These are phyloP conservation scores for Lycocorax pyrrhopterus DNA, from an alignment of 2,113 vertebrate species.

Conservation along the genomic window DNA sequence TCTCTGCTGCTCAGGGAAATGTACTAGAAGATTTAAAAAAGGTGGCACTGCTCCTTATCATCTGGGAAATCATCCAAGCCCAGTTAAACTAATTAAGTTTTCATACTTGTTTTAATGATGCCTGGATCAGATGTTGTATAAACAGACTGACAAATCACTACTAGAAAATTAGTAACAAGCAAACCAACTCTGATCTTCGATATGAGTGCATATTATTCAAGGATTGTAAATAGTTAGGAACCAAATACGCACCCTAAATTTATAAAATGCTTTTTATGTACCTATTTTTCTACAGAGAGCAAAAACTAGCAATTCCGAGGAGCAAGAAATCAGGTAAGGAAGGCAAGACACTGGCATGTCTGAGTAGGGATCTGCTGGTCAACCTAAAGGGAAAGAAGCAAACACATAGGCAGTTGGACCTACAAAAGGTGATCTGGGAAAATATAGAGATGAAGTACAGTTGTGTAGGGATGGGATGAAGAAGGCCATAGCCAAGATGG, in stretches of 20 bases:
- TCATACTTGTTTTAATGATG: neutral
- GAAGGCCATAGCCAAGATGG: neutral
- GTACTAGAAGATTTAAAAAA: neutral
- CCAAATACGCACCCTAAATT: neutral
- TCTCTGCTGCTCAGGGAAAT: neutral
- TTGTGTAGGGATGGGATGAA: neutral
- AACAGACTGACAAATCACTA: neutral
- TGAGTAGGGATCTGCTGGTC: neutral
- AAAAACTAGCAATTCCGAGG: neutral
- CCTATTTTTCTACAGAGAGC: neutral
- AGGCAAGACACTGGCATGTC: neutral
- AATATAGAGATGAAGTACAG: neutral
- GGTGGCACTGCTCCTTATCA: neutral
- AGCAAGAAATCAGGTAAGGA: neutral
- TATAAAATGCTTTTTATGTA: neutral
- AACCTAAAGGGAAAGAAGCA: neutral
- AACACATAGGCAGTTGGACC: neutral
- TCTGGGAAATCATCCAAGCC: neutral
- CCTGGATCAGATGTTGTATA: neutral
- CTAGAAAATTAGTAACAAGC: neutral
- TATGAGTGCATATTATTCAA: neutral
- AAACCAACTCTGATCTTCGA: neutral
- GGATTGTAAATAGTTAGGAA: neutral
- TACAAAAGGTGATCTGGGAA: too few relatives aligned
- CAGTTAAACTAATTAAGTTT: neutral